These are phyloP conservation scores for Atlantisia rogersi DNA, from an alignment of 2,113 vertebrate species.

Conservation along the genomic window DNA sequence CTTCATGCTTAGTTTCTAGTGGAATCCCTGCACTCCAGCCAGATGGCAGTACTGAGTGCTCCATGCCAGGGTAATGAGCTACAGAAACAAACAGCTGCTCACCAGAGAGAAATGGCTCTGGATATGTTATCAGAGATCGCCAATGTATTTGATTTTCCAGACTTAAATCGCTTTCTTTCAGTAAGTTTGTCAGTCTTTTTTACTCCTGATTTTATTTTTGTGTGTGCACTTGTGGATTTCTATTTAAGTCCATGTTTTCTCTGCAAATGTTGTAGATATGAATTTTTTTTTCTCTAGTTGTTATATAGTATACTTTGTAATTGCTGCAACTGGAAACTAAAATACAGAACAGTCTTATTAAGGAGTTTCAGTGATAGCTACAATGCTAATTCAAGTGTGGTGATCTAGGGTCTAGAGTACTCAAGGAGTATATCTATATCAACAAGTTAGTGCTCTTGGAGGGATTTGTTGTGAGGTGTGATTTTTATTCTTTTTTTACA, in stretches of 20 bases:
- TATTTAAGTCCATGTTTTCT: not conserved
- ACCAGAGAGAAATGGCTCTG: slow-evolving; percentile 89
- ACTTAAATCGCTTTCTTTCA: slow-evolving; percentile 93
- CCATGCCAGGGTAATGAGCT: slow-evolving; percentile 82
- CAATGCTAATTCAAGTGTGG: not conserved
- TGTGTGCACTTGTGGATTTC: not conserved
- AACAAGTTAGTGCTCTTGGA: not conserved
- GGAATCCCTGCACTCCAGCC: slow-evolving; percentile 92
- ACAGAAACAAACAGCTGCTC: slow-evolving; percentile 84
- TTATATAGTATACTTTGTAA: not conserved
- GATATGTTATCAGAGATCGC: slow-evolving; percentile 94
- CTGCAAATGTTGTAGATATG: not conserved
- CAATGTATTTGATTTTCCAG: slow-evolving; percentile 97
- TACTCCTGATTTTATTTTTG: not conserved
- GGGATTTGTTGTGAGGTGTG: not conserved
- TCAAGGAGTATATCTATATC: too few relatives aligned
- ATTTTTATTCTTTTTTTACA: not conserved
- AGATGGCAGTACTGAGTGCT: slow-evolving; percentile 81
- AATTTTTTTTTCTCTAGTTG: not conserved
- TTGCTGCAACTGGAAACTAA: not conserved
- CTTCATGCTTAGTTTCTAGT: slow-evolving; percentile 87
- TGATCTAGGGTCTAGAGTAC: too few relatives aligned
- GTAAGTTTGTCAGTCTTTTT: slow-evolving; percentile 74
- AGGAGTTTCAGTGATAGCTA: not conserved
- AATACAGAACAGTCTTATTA: not conserved